Evolutionary conservation across 2,888 invertebrate species (phyloP), one percentile per base, ranked within the genome.

Genomic region (Latrodectus hesperus): DNA sequence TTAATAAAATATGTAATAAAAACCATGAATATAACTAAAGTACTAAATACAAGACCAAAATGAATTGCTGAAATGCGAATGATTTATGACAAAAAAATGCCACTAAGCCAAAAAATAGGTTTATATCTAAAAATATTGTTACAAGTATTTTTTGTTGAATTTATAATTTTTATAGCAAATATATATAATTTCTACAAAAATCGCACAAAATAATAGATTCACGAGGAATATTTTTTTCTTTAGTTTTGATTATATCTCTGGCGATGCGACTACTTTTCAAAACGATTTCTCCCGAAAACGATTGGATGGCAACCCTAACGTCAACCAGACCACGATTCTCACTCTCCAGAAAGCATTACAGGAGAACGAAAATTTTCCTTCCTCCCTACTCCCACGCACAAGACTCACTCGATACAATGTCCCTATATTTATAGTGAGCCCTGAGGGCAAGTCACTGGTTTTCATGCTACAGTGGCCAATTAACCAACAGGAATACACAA

Each of bases 391-490:
- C 60, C 60, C 17, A 73, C 65, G 65, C 72, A 60, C 55, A 60
- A 70, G n/a, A 22, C 68, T 11, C 71, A 72, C 75, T 71, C 73
- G 51, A 26, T 53, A 64, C 80, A 38, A 65, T 16, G 75, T 78
- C 78, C 22, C 49, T 77, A 81, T 77, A 86, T 86, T 76, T 86
- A 86, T 86, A 75, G 65, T 51, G n/a, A 74, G 38, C 85, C 86
- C 81, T 65, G 64, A 60, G 86, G 86, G 81, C 67, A 22, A 81
- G 86, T 81, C 52, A 73, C 77, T 70, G 81, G 86, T 80, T 86
- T 86, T 86, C 86, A 86, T 86, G 86, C 72, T 81, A 86, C 86
- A 86, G 81, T 86, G 86, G 86, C 86, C 86, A 86, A 86, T 86
- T 86, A 86, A 86, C 86, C 72, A 81, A 70, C 72, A 80, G 81